Percentiles rank a stretch among this genome's conserved stretches.
Evolutionary conservation across 2,797 vertebrate species (phyloP).

Genomic region (Toxotes lorentzi): DNA sequence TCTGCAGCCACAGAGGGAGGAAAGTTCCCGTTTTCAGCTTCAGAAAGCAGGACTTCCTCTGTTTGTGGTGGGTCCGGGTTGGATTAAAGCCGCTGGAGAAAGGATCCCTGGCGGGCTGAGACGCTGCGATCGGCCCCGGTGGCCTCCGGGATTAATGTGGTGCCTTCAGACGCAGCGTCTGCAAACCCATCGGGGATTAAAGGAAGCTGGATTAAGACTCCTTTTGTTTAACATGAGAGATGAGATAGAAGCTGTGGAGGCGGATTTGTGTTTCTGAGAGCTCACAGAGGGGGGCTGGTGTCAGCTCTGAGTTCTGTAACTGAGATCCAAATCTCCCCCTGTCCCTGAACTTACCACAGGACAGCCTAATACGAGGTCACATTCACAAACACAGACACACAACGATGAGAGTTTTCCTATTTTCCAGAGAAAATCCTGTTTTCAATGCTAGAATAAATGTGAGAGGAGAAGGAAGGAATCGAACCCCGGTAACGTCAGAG

Average conservation of each 20-base stretch:
- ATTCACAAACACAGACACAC: neutral
- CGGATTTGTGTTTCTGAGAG: slow-evolving; percentile 49
- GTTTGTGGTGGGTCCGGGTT: slow-evolving; percentile 21
- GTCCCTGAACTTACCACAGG: slow-evolving; percentile 52
- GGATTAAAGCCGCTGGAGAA: slow-evolving; percentile 44
- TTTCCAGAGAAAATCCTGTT: neutral
- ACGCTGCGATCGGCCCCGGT: slow-evolving; percentile 30
- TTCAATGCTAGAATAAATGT: no score
- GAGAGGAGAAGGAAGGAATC: no score
- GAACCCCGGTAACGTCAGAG: no score
- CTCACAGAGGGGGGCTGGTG: slow-evolving; percentile 7
- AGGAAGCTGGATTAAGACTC: slow-evolving; percentile 64
- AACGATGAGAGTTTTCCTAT: neutral
- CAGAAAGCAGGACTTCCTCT: slow-evolving; percentile 4
- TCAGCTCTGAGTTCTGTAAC: slow-evolving; percentile 39
- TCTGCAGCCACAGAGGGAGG: slow-evolving; percentile 45
- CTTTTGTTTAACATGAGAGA: slow-evolving; percentile 74
- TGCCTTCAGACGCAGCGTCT: slow-evolving; percentile 61
- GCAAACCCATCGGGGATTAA: slow-evolving; percentile 65
- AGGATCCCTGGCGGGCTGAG: slow-evolving; percentile 26
- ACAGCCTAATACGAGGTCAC: neutral
- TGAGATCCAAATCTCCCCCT: slow-evolving; percentile 45
- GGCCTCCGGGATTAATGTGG: slow-evolving; percentile 67
- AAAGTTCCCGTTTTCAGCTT: slow-evolving; percentile 8
- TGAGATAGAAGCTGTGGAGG: slow-evolving; percentile 55